Base-by-base conservation (phyloP, 2,797 vertebrate genomes). In the Enteromius trimaculatus region DNA sequence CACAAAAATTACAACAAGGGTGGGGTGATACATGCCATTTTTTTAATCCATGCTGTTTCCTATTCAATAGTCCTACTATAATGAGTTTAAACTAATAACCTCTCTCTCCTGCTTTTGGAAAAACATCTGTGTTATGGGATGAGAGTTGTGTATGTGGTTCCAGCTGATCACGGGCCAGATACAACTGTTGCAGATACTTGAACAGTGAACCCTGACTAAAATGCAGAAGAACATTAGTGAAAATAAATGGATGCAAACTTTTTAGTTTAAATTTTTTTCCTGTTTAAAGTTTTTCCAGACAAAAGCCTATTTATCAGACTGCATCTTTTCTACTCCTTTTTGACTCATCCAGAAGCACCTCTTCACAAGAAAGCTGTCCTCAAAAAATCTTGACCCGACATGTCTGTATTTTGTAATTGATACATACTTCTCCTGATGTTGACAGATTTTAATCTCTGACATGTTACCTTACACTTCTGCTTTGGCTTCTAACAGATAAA, bases 1-100 rank as follows among this genome's bases (percentile, higher is more conserved):
- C n/a, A 80, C 31, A 80, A 26, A 80, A 55, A 79, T 39, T 23
- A 17, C 64, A 53, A 14, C 37, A 69, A 51, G 47, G 29, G 44
- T 68, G 64, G 14, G 21, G 9, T 23, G 53, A 58, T 58, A n/a
- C 55, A 58, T 60, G 23, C 14, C 5, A 26, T 26, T 2, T 13
- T 14, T 60, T 60, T 60, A 3, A 23, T 39, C 37, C n/a, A 58
- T 1, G 13, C 10, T 26, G n/a, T 60, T 26, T 60, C 55, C 55
- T 11, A 58, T 11, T 58, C 55, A 23, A 55, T n/a, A 55, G 53
- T 21, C n/a, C 51, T 21, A 55, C 3, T 58, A 26, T 4, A 60
- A 26, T 13, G 58, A 13, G 58, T 60, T 11, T 2, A 60, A 26
- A 6, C 23, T 60, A 10, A 60, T 60, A 26, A 60, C 3, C 58